A percentile compares a stretch with the other conserved stretches of the same genome.
phyloP scores from a whole-genome alignment of 2,888 invertebrate genomes.

The Apamea crenata region DNA sequence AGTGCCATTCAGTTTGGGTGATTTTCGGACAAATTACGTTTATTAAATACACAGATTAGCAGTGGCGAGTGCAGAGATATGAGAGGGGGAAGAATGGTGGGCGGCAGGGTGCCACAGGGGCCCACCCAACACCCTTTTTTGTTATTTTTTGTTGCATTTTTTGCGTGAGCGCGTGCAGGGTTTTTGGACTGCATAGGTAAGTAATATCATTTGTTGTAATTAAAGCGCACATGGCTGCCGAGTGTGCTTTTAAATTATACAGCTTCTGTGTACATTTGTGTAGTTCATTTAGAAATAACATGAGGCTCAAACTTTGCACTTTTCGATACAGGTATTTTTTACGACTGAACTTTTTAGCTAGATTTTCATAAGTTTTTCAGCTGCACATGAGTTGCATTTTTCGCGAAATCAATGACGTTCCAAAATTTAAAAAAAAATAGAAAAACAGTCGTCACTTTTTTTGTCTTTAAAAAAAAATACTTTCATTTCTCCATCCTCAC shows the following conservation, averaged over 20 bases:
- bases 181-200: constrained; percentile 79
- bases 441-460: background rate
- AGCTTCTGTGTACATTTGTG: constrained; percentile 3
- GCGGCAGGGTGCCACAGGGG: constrained; percentile 76
- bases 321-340: background rate
- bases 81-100: constrained; percentile 78
- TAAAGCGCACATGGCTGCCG: constrained; percentile 39
- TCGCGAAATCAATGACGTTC: background rate
- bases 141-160: constrained; percentile 88
- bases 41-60: constrained; percentile 86
- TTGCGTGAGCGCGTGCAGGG: constrained; percentile 82
- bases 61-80: constrained; percentile 88
- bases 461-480: background rate
- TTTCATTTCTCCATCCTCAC: background rate
- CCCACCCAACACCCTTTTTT: constrained; percentile 84
- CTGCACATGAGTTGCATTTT: background rate
- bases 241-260: constrained; percentile 41
- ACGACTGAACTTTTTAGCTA: background rate
- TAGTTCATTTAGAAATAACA: background rate
- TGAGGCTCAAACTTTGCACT: background rate
- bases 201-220: constrained; percentile 67
- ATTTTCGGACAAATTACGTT: constrained; percentile 82
- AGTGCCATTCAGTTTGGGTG: constrained; percentile 65
- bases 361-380: background rate
- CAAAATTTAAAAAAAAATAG: background rate